Percentiles rank a stretch among this genome's conserved stretches.
Evolutionary conservation across 2,113 vertebrate species (phyloP).

Genomic region (Tragelaphus buxtoni): DNA sequence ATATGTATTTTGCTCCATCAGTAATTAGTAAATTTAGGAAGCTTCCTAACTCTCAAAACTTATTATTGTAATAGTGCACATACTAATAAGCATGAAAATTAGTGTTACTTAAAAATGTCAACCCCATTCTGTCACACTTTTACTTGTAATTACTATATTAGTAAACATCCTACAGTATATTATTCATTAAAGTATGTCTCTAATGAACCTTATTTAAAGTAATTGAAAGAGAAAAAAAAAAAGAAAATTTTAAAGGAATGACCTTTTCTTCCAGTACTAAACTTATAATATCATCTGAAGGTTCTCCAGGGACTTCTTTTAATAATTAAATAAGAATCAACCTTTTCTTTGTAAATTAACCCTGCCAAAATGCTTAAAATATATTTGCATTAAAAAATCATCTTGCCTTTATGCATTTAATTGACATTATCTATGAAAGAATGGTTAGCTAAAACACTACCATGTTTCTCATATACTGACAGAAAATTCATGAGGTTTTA

Average conservation of each 20-base stretch:
- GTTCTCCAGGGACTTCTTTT: neutral
- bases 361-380: slow-evolving; percentile 6
- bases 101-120: neutral
- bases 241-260: slow-evolving; percentile 11
- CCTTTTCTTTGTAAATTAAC: slow-evolving; percentile 20
- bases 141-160: neutral
- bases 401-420: neutral
- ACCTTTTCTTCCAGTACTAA: neutral
- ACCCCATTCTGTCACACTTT: neutral
- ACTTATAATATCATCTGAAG: neutral
- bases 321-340: neutral
- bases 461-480: neutral
- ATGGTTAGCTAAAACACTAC: neutral
- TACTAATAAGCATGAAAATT: slow-evolving; percentile 10
- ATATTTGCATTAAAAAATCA: neutral
- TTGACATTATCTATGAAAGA: neutral
- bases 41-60: neutral
- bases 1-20: neutral
- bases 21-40: slow-evolving; percentile 13
- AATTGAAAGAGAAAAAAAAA: slow-evolving; percentile 39
- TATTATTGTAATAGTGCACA: neutral
- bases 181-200: slow-evolving; percentile 32
- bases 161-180: neutral
- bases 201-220: slow-evolving; percentile 28
- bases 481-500: neutral